These are phyloP conservation scores for Gasterosteus nipponicus DNA, from an alignment of 2,113 vertebrate species.

Conservation along the genomic window DNA sequence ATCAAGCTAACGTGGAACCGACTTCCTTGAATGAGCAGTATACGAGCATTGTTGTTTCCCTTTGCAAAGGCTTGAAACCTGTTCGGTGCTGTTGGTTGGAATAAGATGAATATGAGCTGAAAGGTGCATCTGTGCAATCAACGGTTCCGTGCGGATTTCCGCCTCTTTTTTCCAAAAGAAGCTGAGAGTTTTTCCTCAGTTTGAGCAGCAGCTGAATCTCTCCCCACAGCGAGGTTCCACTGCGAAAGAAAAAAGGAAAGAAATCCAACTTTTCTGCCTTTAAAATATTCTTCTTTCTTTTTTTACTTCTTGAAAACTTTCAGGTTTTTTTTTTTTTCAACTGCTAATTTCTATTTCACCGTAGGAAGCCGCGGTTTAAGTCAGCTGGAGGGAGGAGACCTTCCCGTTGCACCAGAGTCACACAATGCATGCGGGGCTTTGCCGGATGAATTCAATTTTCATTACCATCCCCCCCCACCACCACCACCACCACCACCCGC, in stretches of 20 bases:
- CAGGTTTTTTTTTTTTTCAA: constrained; percentile 30
- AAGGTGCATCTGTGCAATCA: constrained; percentile 18
- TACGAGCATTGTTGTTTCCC: constrained; percentile 26
- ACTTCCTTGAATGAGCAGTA: constrained; percentile 9
- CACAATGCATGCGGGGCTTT: constrained; percentile 65
- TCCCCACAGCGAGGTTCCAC: constrained; percentile 14
- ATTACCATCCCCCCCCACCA: constrained; percentile 53
- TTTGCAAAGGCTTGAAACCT: constrained; percentile 3
- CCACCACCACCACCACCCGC: too few species aligned
- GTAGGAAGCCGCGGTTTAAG: constrained; percentile 25
- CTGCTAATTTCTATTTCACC: constrained; percentile 28
- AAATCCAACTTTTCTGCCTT: constrained; percentile 39
- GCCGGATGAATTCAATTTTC: constrained; percentile 80
- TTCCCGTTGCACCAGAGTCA: constrained; percentile 63
- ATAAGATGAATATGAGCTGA: constrained; percentile 27
- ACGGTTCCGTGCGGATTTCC: constrained; percentile 18
- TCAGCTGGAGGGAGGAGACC: constrained; percentile 63
- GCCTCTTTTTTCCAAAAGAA: constrained; percentile 2
- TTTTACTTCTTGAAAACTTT: constrained; percentile 52
- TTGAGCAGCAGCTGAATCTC: constrained; percentile 15
- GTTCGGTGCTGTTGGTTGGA: background rate
- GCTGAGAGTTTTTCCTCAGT: constrained; percentile 1
- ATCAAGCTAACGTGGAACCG: constrained; percentile 16
- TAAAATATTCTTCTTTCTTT: constrained; percentile 27
- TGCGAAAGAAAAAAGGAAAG: constrained; percentile 22